Conservation (phyloP, 1,140 invertebrate species). For the Myzus persicae region DNA sequence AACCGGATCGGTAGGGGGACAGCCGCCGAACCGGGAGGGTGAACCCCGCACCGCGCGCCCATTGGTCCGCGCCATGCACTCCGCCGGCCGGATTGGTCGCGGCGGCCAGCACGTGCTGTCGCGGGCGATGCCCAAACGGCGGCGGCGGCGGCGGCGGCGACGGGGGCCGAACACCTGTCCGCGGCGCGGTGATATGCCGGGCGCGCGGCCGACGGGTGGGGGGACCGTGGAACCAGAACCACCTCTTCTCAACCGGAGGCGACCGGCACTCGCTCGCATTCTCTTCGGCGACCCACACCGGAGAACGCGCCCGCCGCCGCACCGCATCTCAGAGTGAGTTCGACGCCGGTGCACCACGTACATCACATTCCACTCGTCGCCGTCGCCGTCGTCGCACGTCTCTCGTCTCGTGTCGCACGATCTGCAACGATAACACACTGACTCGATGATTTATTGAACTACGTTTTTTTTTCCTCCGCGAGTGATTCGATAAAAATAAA, state of each 20-base stretch:
- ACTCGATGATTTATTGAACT: no score
- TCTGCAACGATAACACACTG: no score
- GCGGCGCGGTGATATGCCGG: background rate
- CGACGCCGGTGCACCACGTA: constrained; percentile 62
- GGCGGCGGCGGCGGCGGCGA: background rate
- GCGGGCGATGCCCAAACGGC: constrained; percentile 58
- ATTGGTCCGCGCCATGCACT: constrained; percentile 59
- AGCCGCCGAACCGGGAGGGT: background rate
- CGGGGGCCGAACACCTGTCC: constrained; percentile 64
- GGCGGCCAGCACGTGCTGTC: constrained; percentile 63
- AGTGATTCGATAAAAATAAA: no score
- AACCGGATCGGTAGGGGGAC: constrained; percentile 35
- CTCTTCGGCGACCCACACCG: constrained; percentile 63
- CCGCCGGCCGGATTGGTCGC: constrained; percentile 63
- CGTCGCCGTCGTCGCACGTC: background rate
- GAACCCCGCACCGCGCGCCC: background rate
- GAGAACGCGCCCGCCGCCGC: constrained; percentile 57
- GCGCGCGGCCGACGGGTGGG: background rate
- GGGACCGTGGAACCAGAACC: constrained; percentile 59
- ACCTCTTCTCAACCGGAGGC: constrained; percentile 55
- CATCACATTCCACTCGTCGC: background rate
- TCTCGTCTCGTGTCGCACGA: background rate
- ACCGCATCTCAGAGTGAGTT: constrained; percentile 64
- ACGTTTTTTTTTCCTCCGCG: no score
- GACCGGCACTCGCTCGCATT: constrained; percentile 61